Conservation (phyloP, 2,888 invertebrate genomes). For the Cheilosia scutellata region DNA sequence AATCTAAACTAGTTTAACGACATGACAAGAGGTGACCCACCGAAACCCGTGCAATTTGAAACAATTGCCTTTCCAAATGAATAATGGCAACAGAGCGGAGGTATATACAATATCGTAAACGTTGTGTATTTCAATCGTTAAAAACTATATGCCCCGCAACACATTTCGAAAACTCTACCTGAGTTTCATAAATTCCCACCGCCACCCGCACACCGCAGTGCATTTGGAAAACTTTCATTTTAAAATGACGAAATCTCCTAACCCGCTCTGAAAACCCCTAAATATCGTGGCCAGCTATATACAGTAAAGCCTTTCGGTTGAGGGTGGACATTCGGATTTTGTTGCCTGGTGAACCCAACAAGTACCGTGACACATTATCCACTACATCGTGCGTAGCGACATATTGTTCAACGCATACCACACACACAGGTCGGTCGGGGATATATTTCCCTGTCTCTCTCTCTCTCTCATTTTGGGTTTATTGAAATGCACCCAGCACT, state of each 20-base stretch:
- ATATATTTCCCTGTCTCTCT: background rate
- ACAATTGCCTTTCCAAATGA: too few relatives aligned
- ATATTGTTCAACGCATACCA: conserved; percentile 42
- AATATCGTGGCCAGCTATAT: background rate
- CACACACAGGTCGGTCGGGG: background rate
- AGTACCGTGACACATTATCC: conserved; percentile 71
- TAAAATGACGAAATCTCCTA: conserved; percentile 15
- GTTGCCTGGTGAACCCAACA: conserved; percentile 71
- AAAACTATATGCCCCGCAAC: background rate
- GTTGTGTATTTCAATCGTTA: background rate
- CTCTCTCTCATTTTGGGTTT: conserved; percentile 23
- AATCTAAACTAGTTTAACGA: conserved; percentile 30
- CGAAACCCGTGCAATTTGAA: too few relatives aligned
- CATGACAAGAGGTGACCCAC: too few relatives aligned
- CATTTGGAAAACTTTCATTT: conserved; percentile 15
- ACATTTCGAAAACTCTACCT: conserved; percentile 4
- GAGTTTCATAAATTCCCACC: background rate
- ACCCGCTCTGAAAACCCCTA: background rate
- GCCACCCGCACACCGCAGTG: background rate
- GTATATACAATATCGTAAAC: too few relatives aligned
- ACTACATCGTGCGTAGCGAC: conserved; percentile 48
- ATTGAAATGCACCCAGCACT: conserved; percentile 68
- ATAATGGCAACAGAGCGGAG: too few relatives aligned
- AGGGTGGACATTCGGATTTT: conserved; percentile 37
- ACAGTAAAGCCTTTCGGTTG: conserved; percentile 5